These are phyloP conservation scores for Drosophila grimshawi DNA, from an alignment of 1,140 invertebrate species.

Conservation along the genomic window DNA sequence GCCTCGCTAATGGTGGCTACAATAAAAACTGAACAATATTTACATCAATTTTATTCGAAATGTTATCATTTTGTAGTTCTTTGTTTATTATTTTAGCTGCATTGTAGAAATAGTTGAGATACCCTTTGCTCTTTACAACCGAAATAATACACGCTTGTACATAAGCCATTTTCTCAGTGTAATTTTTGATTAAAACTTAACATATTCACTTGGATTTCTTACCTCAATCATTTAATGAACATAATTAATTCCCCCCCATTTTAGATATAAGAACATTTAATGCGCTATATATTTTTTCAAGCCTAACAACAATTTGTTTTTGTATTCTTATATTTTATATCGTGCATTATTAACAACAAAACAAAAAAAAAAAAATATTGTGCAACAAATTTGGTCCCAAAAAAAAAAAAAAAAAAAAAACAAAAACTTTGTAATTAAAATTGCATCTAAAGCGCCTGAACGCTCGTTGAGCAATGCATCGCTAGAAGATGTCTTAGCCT, in stretches of 20 bases:
- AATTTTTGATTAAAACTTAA: conserved; percentile 34
- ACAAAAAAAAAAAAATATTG: conserved; percentile 16
- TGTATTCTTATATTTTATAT: conserved; percentile 52
- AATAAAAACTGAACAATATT: conserved; percentile 54
- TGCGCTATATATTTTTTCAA: conserved; percentile 47
- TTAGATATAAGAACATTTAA: conserved; percentile 47
- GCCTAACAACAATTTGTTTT: conserved; percentile 56
- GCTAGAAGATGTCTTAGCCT: conserved; percentile 96
- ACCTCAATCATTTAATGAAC: conserved; percentile 6
- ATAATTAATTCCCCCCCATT: conserved; percentile 8
- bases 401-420: conserved; percentile 31
- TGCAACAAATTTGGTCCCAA: conserved; percentile 30
- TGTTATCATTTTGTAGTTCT: conserved; percentile 33
- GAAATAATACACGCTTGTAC: conserved; percentile 18
- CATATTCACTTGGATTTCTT: background rate
- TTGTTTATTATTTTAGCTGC: conserved; percentile 14
- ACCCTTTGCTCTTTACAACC: conserved; percentile 5
- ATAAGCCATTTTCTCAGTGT: conserved; percentile 62
- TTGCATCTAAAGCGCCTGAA: conserved; percentile 70
- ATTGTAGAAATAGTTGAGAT: conserved; percentile 6
- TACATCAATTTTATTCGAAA: conserved; percentile 39
- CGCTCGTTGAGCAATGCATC: conserved; percentile 92
- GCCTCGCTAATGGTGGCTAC: conserved; percentile 40
- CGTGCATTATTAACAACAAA: conserved; percentile 31
- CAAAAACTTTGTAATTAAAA: conserved; percentile 18